Percentiles rank a stretch among this genome's conserved stretches.
phyloP scores from a whole-genome alignment of 2,797 vertebrate species.

The Macropodus opercularis region DNA sequence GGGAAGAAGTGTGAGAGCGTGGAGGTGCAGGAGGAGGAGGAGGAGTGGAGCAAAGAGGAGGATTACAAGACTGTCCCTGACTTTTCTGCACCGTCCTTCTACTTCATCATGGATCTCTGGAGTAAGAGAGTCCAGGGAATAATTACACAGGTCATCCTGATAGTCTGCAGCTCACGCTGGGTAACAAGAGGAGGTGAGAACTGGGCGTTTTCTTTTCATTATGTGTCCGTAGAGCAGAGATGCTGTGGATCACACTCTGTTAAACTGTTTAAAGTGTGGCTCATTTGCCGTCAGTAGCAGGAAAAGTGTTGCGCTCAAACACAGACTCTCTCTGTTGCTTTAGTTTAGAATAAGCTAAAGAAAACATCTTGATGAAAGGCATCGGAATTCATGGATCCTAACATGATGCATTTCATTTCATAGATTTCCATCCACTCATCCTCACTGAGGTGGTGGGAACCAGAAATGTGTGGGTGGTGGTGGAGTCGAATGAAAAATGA shows the following conservation, averaged over 20 bases:
- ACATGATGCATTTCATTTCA: not conserved
- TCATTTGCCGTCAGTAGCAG: not conserved
- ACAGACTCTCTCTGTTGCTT: not conserved
- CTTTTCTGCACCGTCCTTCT: slow-evolving; percentile 37
- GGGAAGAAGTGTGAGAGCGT: slow-evolving; percentile 29
- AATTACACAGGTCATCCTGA: slow-evolving; percentile 48
- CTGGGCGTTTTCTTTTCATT: not conserved
- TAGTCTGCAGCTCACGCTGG: slow-evolving; percentile 38
- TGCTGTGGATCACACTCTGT: not conserved
- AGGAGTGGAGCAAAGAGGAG: slow-evolving; percentile 22
- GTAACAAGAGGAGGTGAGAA: slow-evolving; percentile 56
- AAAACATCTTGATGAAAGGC: not conserved
- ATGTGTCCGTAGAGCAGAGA: not conserved
- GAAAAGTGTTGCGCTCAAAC: not conserved
- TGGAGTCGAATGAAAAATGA: slow-evolving; percentile 6
- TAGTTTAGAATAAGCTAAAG: not conserved
- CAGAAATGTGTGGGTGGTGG: not conserved
- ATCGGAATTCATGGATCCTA: not conserved
- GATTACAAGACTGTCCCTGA: slow-evolving; percentile 19
- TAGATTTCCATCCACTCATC: not conserved
- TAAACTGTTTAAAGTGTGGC: not conserved
- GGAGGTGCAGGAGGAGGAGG: slow-evolving; percentile 20
- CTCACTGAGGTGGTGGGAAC: not conserved
- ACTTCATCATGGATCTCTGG: slow-evolving; percentile 62
- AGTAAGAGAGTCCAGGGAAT: slow-evolving; percentile 54